Conservation (phyloP, 92 coral and sea anemone species). For the Micromussa lordhowensis region DNA sequence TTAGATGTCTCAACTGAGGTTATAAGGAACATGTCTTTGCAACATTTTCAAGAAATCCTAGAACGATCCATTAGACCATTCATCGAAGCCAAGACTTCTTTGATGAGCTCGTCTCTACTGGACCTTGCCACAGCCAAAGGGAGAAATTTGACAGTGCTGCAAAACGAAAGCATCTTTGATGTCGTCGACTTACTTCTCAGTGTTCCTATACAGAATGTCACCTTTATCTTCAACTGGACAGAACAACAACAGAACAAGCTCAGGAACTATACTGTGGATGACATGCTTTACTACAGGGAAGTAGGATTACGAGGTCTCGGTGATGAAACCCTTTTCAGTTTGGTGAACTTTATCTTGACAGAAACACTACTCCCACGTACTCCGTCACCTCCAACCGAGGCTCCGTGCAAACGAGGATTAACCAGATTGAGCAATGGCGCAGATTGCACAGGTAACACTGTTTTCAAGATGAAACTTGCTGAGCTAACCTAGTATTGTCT, state of each 20-base stretch:
- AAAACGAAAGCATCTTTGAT: conserved; percentile 47
- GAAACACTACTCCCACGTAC: conserved; percentile 22
- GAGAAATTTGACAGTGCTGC: conserved; percentile 33
- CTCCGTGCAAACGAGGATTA: conserved; percentile 60
- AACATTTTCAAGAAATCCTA: conserved; percentile 30
- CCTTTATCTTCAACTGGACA: conserved; percentile 70
- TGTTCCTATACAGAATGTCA: conserved; percentile 58
- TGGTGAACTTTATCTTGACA: conserved; percentile 3
- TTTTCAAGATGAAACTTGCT: neutral
- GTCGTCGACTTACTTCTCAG: conserved; percentile 37
- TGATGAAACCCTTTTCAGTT: conserved; percentile 9
- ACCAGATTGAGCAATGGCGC: neutral
- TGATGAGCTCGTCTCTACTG: conserved; percentile 28
- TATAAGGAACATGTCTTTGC: conserved; percentile 58
- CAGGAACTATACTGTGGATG: conserved; percentile 63
- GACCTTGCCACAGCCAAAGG: conserved; percentile 48
- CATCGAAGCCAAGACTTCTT: conserved; percentile 34
- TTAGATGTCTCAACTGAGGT: conserved; percentile 33
- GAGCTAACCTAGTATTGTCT: too few relatives aligned
- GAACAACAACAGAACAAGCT: conserved; percentile 37
- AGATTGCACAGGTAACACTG: conserved; percentile 55
- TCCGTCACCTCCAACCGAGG: conserved; percentile 33
- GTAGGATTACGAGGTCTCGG: conserved; percentile 13
- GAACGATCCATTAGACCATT: conserved; percentile 40
- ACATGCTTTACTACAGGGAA: conserved; percentile 48